Evolutionary conservation across 2,797 vertebrate genomes (phyloP).

Genomic region (Mycteria americana): DNA sequence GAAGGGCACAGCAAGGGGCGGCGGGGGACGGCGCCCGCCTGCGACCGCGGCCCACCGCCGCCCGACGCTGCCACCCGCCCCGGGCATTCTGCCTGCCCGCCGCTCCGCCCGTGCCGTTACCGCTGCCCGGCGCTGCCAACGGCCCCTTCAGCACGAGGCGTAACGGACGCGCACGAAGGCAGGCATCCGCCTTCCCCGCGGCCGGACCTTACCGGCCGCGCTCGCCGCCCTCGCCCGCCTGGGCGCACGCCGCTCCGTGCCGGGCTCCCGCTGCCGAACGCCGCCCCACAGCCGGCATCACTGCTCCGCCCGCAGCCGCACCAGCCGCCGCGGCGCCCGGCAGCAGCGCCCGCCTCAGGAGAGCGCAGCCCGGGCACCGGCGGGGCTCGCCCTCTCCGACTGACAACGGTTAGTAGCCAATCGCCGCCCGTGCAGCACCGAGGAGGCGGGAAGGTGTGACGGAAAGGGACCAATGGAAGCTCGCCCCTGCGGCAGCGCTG

Average conservation of each 20-base stretch:
- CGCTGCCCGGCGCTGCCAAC: background rate
- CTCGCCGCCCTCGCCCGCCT: slow-evolving; percentile 21
- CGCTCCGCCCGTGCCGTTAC: background rate
- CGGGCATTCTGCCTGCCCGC: background rate
- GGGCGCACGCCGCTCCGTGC: slow-evolving; percentile 31
- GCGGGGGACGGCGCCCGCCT: background rate
- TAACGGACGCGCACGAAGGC: background rate
- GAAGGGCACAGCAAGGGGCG: background rate
- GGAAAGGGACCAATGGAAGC: slow-evolving; percentile 45
- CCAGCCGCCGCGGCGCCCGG: slow-evolving; percentile 41
- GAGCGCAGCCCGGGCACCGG: slow-evolving; percentile 43
- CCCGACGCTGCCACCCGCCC: background rate
- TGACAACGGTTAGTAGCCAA: slow-evolving; percentile 68
- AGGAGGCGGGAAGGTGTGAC: background rate
- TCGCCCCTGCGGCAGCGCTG: background rate
- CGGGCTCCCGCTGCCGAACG: slow-evolving; percentile 46
- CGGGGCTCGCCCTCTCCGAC: slow-evolving; percentile 60
- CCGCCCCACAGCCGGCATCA: slow-evolving; percentile 66
- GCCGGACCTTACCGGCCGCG: slow-evolving; percentile 59
- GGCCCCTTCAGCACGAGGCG: background rate
- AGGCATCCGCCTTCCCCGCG: background rate
- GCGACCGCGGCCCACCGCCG: background rate
- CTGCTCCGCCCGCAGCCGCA: slow-evolving; percentile 61
- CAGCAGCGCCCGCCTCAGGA: slow-evolving; percentile 41
- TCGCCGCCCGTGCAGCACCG: background rate